Base-by-base conservation (phyloP, 30 jellyfish, hydroid and myxozoan genomes). In the Aurelia coerulea region DNA sequence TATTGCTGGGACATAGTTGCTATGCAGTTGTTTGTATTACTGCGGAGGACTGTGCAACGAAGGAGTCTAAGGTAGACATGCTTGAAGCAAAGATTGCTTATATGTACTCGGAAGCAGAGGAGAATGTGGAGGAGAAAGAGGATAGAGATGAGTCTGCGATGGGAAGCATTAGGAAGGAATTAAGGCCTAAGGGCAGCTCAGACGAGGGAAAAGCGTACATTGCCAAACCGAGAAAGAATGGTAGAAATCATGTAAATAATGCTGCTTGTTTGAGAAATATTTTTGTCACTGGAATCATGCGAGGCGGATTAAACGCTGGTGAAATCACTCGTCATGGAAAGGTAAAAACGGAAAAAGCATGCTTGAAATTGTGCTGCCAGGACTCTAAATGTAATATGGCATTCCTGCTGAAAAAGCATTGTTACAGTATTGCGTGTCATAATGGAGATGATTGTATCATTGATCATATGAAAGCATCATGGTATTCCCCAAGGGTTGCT, bases 271-370 rank as follows among this genome's bases (percentile, higher is more conserved):
- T 70, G 74, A 37, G 66, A 74, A 73, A 74, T 39, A 60, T 60
- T 3, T 82, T 86, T 63, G 88, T 63, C 9, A 64, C 84, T 53
- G 90, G 85, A 13, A 74, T 67, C 29, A 85, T 96, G 89, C 71
- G 89, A 71, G 86, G 95, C 17, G 98, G 98, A 17, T 81, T 81
- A 34, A 50, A 88, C 60, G 95, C 94, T 16, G 97, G 97, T 2
- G 80, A 76, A 32, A 90, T 93, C 54, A 88, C 88, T 2, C 65
- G 89, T 31, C 97, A 88, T 58, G 97, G 96, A 12, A 54, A 39
- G 33, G 91, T 80, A 33, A 54, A 59, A 33, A 82, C 54, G 34
- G 97, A 83, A 33, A 71, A 68, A 19, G 86, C 83, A 15, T 93
- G 98, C 74, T 52, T 93, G 64, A 39, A 71, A 59, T 37, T 68